Evolutionary conservation across 2,888 invertebrate species (phyloP).

Genomic region (Heteromyza rotundicornis): DNA sequence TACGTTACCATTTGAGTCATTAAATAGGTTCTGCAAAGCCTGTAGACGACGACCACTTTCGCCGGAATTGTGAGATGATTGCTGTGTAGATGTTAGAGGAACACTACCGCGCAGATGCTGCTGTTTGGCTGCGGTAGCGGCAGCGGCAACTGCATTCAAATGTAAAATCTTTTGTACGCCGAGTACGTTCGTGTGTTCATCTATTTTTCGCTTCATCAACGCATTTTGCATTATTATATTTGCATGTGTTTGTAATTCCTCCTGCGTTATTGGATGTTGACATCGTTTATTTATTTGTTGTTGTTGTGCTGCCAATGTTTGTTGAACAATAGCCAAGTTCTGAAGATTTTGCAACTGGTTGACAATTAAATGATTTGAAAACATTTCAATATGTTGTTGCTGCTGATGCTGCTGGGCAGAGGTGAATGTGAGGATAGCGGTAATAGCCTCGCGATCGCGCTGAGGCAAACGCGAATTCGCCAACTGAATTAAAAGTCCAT

Average conservation of each 20-base stretch:
- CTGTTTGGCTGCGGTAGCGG: slow-evolving; percentile 31
- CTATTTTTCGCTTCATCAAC: slow-evolving; percentile 58
- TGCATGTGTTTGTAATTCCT: slow-evolving; percentile 57
- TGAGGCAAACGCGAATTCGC: slow-evolving; percentile 54
- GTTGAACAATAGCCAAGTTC: slow-evolving; percentile 56
- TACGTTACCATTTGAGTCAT: slow-evolving; percentile 31
- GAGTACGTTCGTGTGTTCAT: slow-evolving; percentile 48
- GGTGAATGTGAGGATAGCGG: slow-evolving; percentile 58
- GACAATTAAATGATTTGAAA: slow-evolving; percentile 53
- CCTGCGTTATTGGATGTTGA: slow-evolving; percentile 43
- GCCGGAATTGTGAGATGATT: slow-evolving; percentile 16
- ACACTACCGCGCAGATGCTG: slow-evolving; percentile 24
- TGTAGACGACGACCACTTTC: slow-evolving; percentile 36
- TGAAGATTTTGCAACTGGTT: slow-evolving; percentile 58
- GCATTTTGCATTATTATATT: slow-evolving; percentile 59
- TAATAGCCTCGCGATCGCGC: slow-evolving; percentile 58
- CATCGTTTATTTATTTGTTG: slow-evolving; percentile 36
- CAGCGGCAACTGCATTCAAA: slow-evolving; percentile 38
- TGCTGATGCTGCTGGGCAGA: slow-evolving; percentile 55
- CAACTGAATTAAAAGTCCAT: slow-evolving; percentile 55
- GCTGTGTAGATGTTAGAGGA: neutral
- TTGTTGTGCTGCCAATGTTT: slow-evolving; percentile 50
- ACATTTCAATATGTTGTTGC: slow-evolving; percentile 51
- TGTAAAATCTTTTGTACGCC: slow-evolving; percentile 51
- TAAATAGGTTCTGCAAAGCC: slow-evolving; percentile 37